Evolutionary conservation across 2,797 vertebrate species (phyloP), one percentile per base, ranked within the genome.

Genomic region (Siniperca scherzeri): DNA sequence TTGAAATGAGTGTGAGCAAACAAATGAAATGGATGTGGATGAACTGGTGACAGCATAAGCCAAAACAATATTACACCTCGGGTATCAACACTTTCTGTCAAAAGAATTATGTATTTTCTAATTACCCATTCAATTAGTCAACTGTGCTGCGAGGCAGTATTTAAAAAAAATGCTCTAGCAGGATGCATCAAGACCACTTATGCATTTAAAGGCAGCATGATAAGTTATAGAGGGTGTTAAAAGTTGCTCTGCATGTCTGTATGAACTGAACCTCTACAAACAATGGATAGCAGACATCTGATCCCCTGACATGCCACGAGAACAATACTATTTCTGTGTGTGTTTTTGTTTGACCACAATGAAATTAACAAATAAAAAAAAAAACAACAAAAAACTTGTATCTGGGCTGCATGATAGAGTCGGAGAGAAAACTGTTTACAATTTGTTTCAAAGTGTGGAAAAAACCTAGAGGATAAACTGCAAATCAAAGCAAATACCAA

Each of bases 401-500:
- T 86, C 78, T 82, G 78, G 44, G 77, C 70, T 78, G 79, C 72
- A 67, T 59, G 64, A 81, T 21, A 57, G 66, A 53, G 48, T 42
- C 42, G 9, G 14, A 55, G 64, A 55, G 22, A 71, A 64, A 25
- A 36, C 33, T 65, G 73, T 83, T 86, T 70, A 68, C 73, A 71
- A 71, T 88, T 74, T 77, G 10, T 70, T n/a, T 82, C 25, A 69
- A 61, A 78, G 78, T 17, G 78, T 65, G 81, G 78, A 86, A 89
- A 82, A 85, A 78, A 70, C 64, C 74, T 25, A 5, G 67, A 77
- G 82, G 84, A 83, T 40, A 81, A 88, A 84, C 38, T 72, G 9
- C 9, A 52, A 84, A 84, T 82, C 67, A 78, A 88, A 86, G 69
- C 53, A 88, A 86, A 83, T 64, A 77, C 73, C 22, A 72, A 61